A percentile compares a stretch with the other conserved stretches of the same genome.
phyloP scores from a whole-genome alignment of 2,113 vertebrate species.

The Grallaria varia region DNA sequence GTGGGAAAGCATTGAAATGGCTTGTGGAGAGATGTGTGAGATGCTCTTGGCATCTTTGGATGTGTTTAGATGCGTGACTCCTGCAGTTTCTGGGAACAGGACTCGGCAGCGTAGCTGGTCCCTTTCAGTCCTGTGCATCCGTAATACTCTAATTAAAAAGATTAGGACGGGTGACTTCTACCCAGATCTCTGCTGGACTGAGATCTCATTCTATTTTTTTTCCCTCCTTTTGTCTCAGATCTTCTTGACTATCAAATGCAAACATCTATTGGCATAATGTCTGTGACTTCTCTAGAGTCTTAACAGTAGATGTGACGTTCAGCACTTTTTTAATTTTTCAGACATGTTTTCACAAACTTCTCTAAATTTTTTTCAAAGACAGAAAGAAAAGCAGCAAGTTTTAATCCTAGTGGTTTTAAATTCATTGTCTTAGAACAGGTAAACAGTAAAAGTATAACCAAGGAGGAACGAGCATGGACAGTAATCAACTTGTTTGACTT shows the following conservation, averaged over 20 bases:
- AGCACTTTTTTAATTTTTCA: not conserved
- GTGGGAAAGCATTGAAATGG: not conserved
- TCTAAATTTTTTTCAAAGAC: fast-evolving
- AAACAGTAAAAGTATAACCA: not conserved
- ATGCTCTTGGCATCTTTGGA: not conserved
- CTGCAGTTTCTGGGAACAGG: not conserved
- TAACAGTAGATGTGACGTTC: not conserved
- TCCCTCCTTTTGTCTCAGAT: not conserved
- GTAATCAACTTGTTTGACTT: not conserved
- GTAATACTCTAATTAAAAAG: not conserved
- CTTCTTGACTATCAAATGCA: not conserved
- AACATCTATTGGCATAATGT: not conserved
- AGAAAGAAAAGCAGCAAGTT: not conserved
- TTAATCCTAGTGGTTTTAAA: not conserved
- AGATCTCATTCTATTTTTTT: not conserved
- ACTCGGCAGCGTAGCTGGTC: not conserved
- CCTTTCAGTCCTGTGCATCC: not conserved
- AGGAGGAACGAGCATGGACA: not conserved
- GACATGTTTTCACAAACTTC: not conserved
- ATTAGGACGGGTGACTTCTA: not conserved
- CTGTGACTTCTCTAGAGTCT: not conserved
- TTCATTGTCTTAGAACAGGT: not conserved
- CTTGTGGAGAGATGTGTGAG: not conserved
- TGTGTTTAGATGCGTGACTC: not conserved
- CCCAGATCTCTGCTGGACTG: not conserved